phyloP scores from a whole-genome alignment of 2,888 invertebrate species.

The Eulithis prunata region DNA sequence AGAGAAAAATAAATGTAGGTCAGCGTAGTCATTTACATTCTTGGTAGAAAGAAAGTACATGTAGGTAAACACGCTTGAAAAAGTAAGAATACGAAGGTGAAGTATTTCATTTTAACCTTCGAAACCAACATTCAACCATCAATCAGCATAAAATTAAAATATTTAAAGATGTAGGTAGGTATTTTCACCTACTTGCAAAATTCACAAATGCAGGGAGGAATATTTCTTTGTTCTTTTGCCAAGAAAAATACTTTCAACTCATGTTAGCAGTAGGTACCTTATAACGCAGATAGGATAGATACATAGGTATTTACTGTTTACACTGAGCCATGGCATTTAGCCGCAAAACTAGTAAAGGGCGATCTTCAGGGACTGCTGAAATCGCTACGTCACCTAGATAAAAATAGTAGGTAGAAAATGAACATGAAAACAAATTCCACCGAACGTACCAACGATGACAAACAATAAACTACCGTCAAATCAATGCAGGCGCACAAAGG shows the following conservation, averaged over 20 bases:
- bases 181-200: neutral
- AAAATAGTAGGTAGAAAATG: slow-evolving; percentile 58
- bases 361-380: slow-evolving; percentile 44
- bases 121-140: no score
- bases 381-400: slow-evolving; percentile 43
- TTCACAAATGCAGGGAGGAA: neutral
- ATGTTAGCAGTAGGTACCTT: neutral
- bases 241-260: neutral
- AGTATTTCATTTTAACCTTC: no score
- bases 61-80: neutral
- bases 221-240: neutral
- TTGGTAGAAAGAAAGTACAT: no score
- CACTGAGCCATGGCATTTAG: slow-evolving; percentile 8
- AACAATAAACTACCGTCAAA: slow-evolving; percentile 46
- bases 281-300: neutral
- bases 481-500: slow-evolving; percentile 53
- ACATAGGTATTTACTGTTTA: neutral
- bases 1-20: slow-evolving; percentile 44
- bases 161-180: no score
- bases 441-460: slow-evolving; percentile 42
- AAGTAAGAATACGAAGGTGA: no score
- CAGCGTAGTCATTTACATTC: neutral
- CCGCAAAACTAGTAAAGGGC: slow-evolving; percentile 35
- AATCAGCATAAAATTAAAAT: no score
- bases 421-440: slow-evolving; percentile 37